phyloP scores from a whole-genome alignment of 2,888 invertebrate genomes.

The Prosapia bicincta region DNA sequence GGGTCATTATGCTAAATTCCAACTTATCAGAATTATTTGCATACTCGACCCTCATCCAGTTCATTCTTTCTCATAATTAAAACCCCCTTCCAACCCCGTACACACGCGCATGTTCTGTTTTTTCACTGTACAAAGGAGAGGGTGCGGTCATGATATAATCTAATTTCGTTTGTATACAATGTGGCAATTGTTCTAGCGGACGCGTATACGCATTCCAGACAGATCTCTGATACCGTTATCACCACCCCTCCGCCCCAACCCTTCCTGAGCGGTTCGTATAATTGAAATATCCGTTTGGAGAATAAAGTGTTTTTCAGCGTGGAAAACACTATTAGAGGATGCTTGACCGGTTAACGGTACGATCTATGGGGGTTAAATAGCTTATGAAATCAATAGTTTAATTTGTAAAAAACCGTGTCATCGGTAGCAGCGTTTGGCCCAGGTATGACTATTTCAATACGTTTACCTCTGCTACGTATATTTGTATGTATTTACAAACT shows the following conservation, averaged over 20 bases:
- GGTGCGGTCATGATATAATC: slow-evolving; percentile 22
- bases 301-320: neutral
- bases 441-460: too few relatives aligned
- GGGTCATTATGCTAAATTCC: neutral
- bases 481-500: too few relatives aligned
- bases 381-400: too few relatives aligned
- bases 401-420: too few relatives aligned
- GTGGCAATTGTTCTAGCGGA: slow-evolving; percentile 22
- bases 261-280: neutral
- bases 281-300: neutral
- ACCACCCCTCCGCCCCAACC: neutral
- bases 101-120: slow-evolving; percentile 22
- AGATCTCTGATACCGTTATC: neutral
- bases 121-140: neutral
- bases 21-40: neutral
- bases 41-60: neutral
- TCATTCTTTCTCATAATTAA: slow-evolving; percentile 9
- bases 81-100: slow-evolving; percentile 13
- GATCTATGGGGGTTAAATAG: too few relatives aligned
- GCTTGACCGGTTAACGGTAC: neutral
- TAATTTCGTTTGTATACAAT: slow-evolving; percentile 28
- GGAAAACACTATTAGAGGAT: neutral
- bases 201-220: neutral
- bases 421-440: too few relatives aligned
- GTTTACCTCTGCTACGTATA: too few relatives aligned